These are phyloP conservation scores for Rhynchonycteris naso DNA, from an alignment of 2,797 vertebrate species.

Conservation along the genomic window DNA sequence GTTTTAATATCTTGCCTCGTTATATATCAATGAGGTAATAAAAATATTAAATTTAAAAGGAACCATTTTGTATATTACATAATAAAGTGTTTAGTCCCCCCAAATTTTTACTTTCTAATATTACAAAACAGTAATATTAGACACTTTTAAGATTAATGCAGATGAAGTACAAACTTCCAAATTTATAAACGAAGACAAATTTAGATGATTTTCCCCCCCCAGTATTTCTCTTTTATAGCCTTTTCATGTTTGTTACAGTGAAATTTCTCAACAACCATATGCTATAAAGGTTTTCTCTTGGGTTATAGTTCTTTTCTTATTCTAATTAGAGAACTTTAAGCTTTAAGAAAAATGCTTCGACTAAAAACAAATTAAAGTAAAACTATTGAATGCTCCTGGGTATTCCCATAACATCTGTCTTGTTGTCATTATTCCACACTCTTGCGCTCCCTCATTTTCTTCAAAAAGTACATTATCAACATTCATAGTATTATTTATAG, in stretches of 20 bases:
- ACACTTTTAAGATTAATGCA: neutral
- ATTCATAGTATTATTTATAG: constrained; percentile 11
- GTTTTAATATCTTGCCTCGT: neutral
- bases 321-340: neutral
- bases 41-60: neutral
- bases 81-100: neutral
- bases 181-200: neutral
- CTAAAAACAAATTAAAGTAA: neutral
- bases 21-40: neutral
- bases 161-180: neutral
- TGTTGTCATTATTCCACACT: neutral
- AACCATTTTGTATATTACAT: neutral
- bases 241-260: neutral
- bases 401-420: neutral
- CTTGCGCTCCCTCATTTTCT: neutral
- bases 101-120: neutral
- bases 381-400: neutral
- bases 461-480: neutral
- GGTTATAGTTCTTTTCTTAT: neutral
- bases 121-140: neutral
- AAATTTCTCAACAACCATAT: neutral
- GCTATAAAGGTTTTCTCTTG: neutral
- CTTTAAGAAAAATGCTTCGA: neutral
- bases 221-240: neutral
- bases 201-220: neutral